Percentiles rank a stretch among this genome's conserved stretches.
Evolutionary conservation across 2,113 vertebrate genomes (phyloP).

Genomic region (Ctenomys sociabilis): DNA sequence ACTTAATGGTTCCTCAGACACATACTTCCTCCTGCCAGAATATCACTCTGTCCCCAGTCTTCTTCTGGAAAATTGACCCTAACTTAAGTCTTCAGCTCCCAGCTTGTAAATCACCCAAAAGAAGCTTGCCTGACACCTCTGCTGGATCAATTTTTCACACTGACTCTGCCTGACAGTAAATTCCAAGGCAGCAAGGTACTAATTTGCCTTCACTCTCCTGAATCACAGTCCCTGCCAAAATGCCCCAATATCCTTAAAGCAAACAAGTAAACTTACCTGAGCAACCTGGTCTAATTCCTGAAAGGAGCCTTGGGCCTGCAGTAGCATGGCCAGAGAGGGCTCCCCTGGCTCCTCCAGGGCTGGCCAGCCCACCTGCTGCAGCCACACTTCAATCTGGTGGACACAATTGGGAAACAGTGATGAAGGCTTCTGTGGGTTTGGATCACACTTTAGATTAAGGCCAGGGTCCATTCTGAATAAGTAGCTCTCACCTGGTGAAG

Average conservation of each 20-base stretch:
- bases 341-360: constrained; percentile 85
- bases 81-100: constrained; percentile 23
- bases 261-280: constrained; percentile 66
- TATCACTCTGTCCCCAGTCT: not conserved
- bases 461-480: not conserved
- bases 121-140: not conserved
- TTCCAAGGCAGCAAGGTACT: not conserved
- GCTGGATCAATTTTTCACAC: not conserved
- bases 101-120: not conserved
- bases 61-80: not conserved
- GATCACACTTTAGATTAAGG: not conserved
- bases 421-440: not conserved
- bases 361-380: constrained; percentile 89
- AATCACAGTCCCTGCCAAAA: not conserved
- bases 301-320: constrained; percentile 87
- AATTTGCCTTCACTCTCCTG: constrained; percentile 1
- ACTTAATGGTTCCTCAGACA: not conserved
- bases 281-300: constrained; percentile 89
- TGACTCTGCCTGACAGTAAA: not conserved
- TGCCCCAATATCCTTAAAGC: not conserved
- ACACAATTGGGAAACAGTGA: not conserved
- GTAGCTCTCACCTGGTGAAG: constrained; percentile 69
- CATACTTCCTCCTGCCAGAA: not conserved
- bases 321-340: constrained; percentile 88
- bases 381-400: constrained; percentile 89